Evolutionary conservation across 1,140 invertebrate genomes (phyloP), one percentile per base, ranked within the genome.

Genomic region (Helicoverpa armigera): DNA sequence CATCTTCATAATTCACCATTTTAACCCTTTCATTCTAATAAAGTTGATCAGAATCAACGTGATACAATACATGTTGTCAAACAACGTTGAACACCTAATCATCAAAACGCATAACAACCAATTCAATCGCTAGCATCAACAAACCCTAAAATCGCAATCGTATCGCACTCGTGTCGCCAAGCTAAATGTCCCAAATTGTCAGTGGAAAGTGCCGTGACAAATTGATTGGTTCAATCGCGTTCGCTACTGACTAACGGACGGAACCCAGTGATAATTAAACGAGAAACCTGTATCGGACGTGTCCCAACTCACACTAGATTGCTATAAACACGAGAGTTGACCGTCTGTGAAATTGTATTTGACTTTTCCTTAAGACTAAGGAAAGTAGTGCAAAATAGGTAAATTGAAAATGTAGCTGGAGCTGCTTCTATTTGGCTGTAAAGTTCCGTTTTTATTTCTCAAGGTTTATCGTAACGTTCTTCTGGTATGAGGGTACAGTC

Each of bases 151-250:
- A 73, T 63, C 58, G 58, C 43, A 65, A 48, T 35, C 69, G 78
- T 53, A 51, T 53, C 31, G 78, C 16, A 48, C 58, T n/a, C 58
- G 82, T 79, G 63, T 65, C 81, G 74, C 48, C 16, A 50, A 29
- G 58, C 35, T 61, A 80, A 80, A 82, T 31, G 53, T 80, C 76
- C 72, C 31, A 75, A 70, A 85, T 76, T 82, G 80, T 82, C 81
- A 81, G 65, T 78, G 65, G 79, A 77, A 74, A 79, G 76, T 74
- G 35, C 53, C 72, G 75, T 82, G 81, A 85, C 83, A 83, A 85
- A 85, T 85, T 82, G 83, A 85, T 85, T 85, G 81, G 83, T 82
- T 82, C 83, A 85, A 85, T 85, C 83, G 83, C 81, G 79, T 77
- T 83, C 83, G 79, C 65, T 79, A 83, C 78, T 82, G 83, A 85